phyloP scores from a whole-genome alignment of 2,797 vertebrate species.

The Tauraco hartlaubi region DNA sequence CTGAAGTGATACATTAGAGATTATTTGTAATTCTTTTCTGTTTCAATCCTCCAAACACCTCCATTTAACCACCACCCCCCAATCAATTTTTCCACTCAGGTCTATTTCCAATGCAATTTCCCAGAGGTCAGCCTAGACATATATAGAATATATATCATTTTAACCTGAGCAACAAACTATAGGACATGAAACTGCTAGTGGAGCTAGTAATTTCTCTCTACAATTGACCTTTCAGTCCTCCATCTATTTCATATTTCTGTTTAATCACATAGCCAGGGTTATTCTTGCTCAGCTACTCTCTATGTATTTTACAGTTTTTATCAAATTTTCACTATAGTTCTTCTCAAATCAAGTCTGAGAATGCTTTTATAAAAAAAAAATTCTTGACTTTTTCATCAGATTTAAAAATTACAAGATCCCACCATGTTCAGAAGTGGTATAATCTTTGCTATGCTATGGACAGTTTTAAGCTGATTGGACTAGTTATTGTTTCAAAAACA shows the following conservation, averaged over 20 bases:
- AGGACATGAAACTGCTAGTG: constrained; percentile 3
- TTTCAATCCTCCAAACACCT: neutral
- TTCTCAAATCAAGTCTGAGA: neutral
- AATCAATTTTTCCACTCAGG: neutral
- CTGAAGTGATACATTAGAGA: neutral
- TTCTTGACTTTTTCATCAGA: neutral
- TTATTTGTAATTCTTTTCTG: neutral
- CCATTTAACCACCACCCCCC: neutral
- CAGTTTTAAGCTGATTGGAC: neutral
- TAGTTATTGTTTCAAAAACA: neutral
- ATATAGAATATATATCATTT: constrained; percentile 30
- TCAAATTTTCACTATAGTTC: neutral
- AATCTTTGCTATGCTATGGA: neutral
- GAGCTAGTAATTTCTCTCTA: constrained; percentile 38
- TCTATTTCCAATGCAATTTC: constrained; percentile 23
- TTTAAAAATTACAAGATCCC: neutral
- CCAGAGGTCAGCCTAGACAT: constrained; percentile 8
- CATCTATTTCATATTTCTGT: constrained; percentile 28
- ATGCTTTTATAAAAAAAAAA: neutral
- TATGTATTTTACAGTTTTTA: neutral
- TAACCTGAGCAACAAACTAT: constrained; percentile 30
- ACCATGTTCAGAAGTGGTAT: neutral
- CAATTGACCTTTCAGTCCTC: constrained; percentile 50
- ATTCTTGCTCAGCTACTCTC: neutral
- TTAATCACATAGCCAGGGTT: constrained; percentile 24